Evolutionary conservation across 2,888 invertebrate species (phyloP).

Genomic region (Cataglyphis altisquamis): DNA sequence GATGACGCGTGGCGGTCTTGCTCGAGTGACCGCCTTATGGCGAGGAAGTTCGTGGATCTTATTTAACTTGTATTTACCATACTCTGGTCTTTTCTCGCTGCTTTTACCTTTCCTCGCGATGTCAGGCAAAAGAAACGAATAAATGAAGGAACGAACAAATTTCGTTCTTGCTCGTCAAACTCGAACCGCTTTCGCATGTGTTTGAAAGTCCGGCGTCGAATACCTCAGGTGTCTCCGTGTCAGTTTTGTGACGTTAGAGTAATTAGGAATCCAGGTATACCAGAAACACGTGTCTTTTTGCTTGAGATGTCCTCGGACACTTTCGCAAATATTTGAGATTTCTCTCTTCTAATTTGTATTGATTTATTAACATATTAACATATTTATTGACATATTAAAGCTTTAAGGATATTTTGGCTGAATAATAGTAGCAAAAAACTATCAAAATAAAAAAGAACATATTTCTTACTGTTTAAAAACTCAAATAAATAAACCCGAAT

Average conservation of each 20-base stretch:
- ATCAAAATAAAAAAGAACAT: too few species aligned
- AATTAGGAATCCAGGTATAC: not conserved
- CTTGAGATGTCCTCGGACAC: not conserved
- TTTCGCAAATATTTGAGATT: not conserved
- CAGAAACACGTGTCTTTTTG: not conserved
- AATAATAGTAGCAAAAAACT: too few species aligned
- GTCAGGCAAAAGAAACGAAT: conserved; percentile 63
- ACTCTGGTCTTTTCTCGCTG: conserved; percentile 59
- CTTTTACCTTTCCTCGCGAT: conserved; percentile 60
- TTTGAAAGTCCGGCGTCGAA: conserved; percentile 57
- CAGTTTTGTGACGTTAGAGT: conserved; percentile 32
- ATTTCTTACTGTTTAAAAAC: too few species aligned
- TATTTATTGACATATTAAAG: too few species aligned
- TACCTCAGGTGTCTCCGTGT: conserved; percentile 56
- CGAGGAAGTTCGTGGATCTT: conserved; percentile 32
- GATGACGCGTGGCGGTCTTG: conserved; percentile 5
- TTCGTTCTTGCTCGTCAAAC: conserved; percentile 67
- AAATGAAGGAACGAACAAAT: conserved; percentile 70
- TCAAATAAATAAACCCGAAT: too few species aligned
- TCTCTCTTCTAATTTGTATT: not conserved
- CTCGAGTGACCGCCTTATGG: conserved; percentile 40
- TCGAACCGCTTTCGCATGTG: conserved; percentile 54
- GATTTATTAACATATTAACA: too few species aligned
- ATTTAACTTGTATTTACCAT: conserved; percentile 43
- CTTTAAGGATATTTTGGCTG: too few species aligned